Evolutionary conservation across 1,140 invertebrate genomes (phyloP).

Genomic region (Drosophila micromelanica): DNA sequence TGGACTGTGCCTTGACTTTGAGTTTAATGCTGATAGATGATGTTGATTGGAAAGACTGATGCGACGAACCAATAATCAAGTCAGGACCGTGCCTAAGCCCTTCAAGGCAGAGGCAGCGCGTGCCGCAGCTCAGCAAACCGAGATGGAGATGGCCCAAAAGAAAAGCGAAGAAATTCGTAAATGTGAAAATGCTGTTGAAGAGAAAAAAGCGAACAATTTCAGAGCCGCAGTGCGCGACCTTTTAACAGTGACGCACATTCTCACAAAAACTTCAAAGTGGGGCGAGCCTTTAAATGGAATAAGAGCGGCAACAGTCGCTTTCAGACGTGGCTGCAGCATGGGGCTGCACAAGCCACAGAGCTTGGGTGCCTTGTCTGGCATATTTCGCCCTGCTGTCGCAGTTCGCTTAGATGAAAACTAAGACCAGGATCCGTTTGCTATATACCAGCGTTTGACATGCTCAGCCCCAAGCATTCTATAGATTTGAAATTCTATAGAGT

Average conservation of each 20-base stretch:
- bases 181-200: constrained; percentile 48
- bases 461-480: too few species aligned
- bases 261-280: constrained; percentile 47
- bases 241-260: constrained; percentile 52
- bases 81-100: constrained; percentile 68
- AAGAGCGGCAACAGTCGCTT: constrained; percentile 29
- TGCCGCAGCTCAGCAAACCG: constrained; percentile 51
- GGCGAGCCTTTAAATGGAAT: constrained; percentile 41
- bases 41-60: constrained; percentile 77
- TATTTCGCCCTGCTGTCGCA: constrained; percentile 51
- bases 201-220: constrained; percentile 34
- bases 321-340: not conserved
- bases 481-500: not conserved
- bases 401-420: constrained; percentile 10
- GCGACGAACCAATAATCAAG: constrained; percentile 78
- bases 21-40: constrained; percentile 81
- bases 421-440: not conserved
- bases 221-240: constrained; percentile 47
- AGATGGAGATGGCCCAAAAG: constrained; percentile 27
- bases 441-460: not conserved
- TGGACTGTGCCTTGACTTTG: constrained; percentile 45
- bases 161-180: constrained; percentile 50
- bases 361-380: constrained; percentile 45
- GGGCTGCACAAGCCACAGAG: constrained; percentile 64
- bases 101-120: constrained; percentile 51